These are phyloP conservation scores for Dicerorhinus sumatrensis DNA, from an alignment of 2,113 vertebrate genomes.

Conservation along the genomic window DNA sequence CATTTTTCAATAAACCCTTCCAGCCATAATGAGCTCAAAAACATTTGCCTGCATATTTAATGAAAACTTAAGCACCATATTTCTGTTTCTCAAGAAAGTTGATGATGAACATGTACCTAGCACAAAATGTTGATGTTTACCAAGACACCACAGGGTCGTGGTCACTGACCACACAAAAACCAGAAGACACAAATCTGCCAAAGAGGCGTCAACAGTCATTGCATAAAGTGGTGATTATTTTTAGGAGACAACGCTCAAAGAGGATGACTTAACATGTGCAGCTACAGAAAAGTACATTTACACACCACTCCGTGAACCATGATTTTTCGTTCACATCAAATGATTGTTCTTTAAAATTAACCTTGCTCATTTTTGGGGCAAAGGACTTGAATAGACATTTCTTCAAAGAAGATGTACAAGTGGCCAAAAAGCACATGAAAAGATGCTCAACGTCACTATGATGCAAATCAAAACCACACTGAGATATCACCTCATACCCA, in stretches of 20 bases:
- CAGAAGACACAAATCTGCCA: neutral
- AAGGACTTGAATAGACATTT: neutral
- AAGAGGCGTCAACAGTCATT: neutral
- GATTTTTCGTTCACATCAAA: neutral
- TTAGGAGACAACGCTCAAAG: neutral
- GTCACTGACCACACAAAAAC: neutral
- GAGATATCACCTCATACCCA: neutral
- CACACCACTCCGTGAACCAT: neutral
- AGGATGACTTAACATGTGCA: neutral
- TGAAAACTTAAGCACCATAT: neutral
- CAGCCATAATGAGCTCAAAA: neutral
- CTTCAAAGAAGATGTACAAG: neutral
- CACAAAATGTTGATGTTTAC: neutral
- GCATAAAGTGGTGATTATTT: neutral
- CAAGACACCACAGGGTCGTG: fast-evolving
- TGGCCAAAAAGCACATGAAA: neutral
- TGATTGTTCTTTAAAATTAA: neutral
- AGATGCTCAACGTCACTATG: neutral
- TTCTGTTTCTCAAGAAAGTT: neutral
- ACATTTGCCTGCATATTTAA: neutral
- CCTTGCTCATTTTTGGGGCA: neutral
- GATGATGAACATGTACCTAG: neutral
- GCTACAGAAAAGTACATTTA: neutral
- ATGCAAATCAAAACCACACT: neutral
- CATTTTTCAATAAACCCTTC: neutral